Base-by-base conservation (phyloP, 2,888 invertebrate genomes). In the Eupithecia subumbrata region DNA sequence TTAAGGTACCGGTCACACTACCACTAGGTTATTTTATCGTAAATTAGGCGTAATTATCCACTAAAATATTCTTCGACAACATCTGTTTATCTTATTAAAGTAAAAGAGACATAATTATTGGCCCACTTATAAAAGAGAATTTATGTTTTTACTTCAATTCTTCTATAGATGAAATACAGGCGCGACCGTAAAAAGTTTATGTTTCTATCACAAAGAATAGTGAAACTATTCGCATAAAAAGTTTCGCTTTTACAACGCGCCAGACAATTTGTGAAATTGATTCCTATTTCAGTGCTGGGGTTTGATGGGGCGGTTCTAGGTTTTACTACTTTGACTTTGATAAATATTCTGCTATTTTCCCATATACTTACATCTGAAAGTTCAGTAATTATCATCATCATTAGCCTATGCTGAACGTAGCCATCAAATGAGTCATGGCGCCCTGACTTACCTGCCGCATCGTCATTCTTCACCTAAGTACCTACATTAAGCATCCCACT, bases 151-250 rank as follows among this genome's bases (percentile, higher is more conserved):
- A 12, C 22, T 34, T 34, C 16, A 64, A 64, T 64, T 64, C 63
- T 8, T 30, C 14, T 11, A 18, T 0, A 64, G 34, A 34, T 18
- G 30, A 34, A 34, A 64, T 64, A 34, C 16, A 34, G 68, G 22
- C 22, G 43, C 14, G n/a, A 25, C 14, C 43, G 40, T 68, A 68
- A 68, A 67, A 68, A 22, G 43, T 43, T 68, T 68, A 67, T 37
- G 37, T 9, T 40, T 67, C 14, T 22, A 68, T 68, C 9, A 40
- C 68, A 43, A 5, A 68, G 8, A 43, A 22, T 8, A 68, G 14
- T 43, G 9, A 18, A 22, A 12, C 25, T 43, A 22, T 68, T 43
- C 43, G 43, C 68, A 43, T 68, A 68, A 68, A 66, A 68, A 68
- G 43, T 43, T 68, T 43, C 5, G 40, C 14, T 68, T 68, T 43